Percentiles rank a stretch among this genome's conserved stretches.
phyloP scores from a whole-genome alignment of 1,140 invertebrate species.

The Holotrichia oblita region DNA sequence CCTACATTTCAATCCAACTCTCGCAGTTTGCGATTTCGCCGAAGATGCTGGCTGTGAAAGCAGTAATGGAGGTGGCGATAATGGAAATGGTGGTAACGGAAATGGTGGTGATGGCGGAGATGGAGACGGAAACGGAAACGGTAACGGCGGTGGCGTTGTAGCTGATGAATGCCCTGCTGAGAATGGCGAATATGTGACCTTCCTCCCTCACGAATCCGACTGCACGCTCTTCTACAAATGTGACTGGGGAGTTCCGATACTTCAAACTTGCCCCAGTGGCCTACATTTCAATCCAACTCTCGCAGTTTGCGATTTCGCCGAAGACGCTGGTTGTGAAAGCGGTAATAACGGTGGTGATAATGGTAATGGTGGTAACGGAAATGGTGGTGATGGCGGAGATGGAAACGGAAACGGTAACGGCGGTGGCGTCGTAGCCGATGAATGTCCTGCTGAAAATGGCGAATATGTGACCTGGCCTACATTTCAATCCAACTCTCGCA shows the following conservation, averaged over 20 bases:
- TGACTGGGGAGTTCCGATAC: background rate
- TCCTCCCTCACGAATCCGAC: background rate
- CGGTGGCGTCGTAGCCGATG: background rate
- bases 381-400: background rate
- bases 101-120: too few relatives aligned
- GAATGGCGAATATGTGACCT: background rate
- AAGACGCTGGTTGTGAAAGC: background rate
- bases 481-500: background rate
- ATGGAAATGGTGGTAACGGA: too few relatives aligned
- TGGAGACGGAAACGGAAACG: background rate
- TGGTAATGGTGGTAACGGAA: background rate
- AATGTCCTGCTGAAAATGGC: background rate
- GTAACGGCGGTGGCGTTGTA: background rate
- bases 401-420: background rate
- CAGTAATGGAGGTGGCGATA: too few relatives aligned
- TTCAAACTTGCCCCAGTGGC: background rate
- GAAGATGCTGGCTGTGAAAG: too few relatives aligned
- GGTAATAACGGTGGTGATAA: background rate
- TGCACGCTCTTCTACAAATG: constrained; percentile 5
- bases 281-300: constrained; percentile 3
- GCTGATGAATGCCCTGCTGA: too few relatives aligned
- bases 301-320: background rate
- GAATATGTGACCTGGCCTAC: background rate
- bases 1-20: background rate
- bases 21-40: background rate